Conservation (phyloP, 2,113 vertebrate species). For the Apteryx mantelli region DNA sequence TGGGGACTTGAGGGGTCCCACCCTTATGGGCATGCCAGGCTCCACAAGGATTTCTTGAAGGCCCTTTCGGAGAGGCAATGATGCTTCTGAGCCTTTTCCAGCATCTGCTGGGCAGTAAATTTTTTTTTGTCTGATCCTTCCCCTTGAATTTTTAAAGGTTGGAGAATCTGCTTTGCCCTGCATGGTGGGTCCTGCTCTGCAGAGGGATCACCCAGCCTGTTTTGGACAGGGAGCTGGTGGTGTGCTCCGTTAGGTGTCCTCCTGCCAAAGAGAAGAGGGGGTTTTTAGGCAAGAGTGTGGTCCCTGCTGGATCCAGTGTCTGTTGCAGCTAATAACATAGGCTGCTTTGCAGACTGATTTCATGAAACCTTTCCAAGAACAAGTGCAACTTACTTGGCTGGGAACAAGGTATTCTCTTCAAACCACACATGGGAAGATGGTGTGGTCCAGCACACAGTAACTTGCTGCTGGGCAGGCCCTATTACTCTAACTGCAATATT, state of each 20-base stretch:
- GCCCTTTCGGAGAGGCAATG: neutral
- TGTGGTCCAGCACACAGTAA: fast-evolving
- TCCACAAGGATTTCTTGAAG: neutral
- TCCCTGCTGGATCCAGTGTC: neutral
- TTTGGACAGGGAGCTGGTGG: neutral
- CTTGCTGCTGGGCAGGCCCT: neutral
- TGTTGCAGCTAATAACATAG: neutral
- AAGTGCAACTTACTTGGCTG: neutral
- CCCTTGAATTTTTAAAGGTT: neutral
- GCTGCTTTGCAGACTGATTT: neutral
- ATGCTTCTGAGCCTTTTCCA: neutral
- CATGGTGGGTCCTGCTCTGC: neutral
- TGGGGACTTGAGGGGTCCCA: too few species aligned
- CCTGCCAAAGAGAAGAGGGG: neutral
- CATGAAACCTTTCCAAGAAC: neutral
- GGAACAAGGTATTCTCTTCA: neutral
- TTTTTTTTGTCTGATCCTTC: neutral
- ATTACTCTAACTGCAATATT: neutral
- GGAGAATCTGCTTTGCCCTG: fast-evolving
- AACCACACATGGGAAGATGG: fast-evolving
- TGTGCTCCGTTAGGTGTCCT: neutral
- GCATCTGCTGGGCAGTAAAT: too few species aligned
- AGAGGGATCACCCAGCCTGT: fast-evolving
- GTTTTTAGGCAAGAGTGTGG: neutral
- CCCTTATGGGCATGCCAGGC: neutral